Evolutionary conservation across 2,113 vertebrate species (phyloP).

Genomic region (Lasiurus borealis): DNA sequence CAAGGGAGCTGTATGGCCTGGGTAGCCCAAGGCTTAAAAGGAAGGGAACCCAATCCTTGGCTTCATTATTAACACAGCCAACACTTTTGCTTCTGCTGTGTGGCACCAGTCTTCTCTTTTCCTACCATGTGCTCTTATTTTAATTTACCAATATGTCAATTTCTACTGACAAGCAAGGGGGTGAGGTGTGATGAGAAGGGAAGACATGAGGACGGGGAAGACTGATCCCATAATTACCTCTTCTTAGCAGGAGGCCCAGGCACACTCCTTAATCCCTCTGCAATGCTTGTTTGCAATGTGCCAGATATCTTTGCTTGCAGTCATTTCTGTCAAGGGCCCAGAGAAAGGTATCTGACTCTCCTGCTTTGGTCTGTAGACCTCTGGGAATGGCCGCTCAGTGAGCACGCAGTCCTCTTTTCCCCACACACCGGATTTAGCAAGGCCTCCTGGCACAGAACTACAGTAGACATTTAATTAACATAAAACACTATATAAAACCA

Average conservation of each 20-base stretch:
- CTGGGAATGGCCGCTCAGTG: background rate
- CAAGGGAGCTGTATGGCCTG: background rate
- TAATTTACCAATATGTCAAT: background rate
- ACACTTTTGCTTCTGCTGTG: background rate
- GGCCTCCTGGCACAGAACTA: constrained; percentile 74
- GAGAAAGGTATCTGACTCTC: background rate
- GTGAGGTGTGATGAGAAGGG: background rate
- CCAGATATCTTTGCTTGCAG: background rate
- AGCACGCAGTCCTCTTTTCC: constrained; percentile 55
- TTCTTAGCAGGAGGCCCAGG: background rate
- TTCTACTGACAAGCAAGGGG: background rate
- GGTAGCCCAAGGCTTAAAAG: background rate
- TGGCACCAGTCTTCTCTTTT: background rate
- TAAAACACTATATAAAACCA: constrained; percentile 78
- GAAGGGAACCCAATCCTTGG: background rate
- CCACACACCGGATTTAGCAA: constrained; percentile 35
- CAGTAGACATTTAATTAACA: constrained; percentile 80
- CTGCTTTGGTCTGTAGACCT: background rate
- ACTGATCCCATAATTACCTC: background rate
- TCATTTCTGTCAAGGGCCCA: background rate
- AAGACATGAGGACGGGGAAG: background rate
- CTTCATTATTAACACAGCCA: background rate
- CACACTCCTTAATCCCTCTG: background rate
- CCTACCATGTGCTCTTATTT: background rate
- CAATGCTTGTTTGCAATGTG: background rate